Conservation (phyloP, 2,113 vertebrate species). For the Hipposideros armiger region DNA sequence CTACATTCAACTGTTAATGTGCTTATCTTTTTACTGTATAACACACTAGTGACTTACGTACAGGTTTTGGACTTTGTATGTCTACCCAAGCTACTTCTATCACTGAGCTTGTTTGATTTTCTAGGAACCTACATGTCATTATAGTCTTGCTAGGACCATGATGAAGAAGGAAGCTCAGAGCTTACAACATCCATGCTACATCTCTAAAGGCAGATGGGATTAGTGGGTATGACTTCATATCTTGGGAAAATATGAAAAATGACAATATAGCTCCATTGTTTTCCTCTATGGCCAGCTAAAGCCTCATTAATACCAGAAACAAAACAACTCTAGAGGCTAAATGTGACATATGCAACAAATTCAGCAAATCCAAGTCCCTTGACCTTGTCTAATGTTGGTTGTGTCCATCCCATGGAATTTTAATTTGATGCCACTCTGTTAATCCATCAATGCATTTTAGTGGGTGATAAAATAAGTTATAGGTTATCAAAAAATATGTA, state of each 20-base stretch:
- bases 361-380: neutral
- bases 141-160: neutral
- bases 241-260: slow-evolving; percentile 50
- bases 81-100: neutral
- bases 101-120: neutral
- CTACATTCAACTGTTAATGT: neutral
- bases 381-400: neutral
- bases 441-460: slow-evolving; percentile 23
- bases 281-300: neutral
- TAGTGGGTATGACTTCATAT: neutral
- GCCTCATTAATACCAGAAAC: slow-evolving; percentile 8
- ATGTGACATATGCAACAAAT: slow-evolving; percentile 19
- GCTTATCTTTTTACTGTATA: neutral
- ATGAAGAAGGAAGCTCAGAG: neutral
- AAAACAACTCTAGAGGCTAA: slow-evolving; percentile 38
- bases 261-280: neutral
- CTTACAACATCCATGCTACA: neutral
- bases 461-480: neutral
- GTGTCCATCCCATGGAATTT: neutral
- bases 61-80: neutral
- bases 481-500: slow-evolving; percentile 50
- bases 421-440: slow-evolving; percentile 34
- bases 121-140: neutral
- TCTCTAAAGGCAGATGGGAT: slow-evolving; percentile 1
- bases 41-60: neutral